Evolutionary conservation across 2,888 invertebrate species (phyloP).

Genomic region (Gortyna flavago): DNA sequence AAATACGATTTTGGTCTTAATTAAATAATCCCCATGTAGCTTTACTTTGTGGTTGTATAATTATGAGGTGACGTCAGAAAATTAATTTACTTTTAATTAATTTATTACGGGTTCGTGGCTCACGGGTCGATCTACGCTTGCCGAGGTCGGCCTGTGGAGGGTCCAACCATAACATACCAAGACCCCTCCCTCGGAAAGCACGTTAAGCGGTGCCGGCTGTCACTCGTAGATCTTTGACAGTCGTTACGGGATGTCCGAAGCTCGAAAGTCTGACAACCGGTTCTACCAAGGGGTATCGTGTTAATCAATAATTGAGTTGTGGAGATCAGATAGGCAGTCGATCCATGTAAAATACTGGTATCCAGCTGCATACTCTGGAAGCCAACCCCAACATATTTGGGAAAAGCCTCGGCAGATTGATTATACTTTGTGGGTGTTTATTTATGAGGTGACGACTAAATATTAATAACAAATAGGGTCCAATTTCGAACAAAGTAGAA

Average conservation of each 20-base stretch:
- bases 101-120: neutral
- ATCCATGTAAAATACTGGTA: neutral
- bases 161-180: neutral
- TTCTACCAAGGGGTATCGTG: neutral
- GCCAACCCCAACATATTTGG: neutral
- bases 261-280: neutral
- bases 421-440: neutral
- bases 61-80: conserved; percentile 2
- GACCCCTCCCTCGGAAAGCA: neutral
- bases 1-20: neutral
- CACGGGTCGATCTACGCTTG: neutral
- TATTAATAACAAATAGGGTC: neutral
- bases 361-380: neutral
- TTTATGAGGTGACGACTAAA: no score
- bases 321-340: neutral
- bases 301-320: neutral
- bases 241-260: neutral
- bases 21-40: neutral
- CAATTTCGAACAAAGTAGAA: neutral
- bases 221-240: neutral
- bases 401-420: neutral
- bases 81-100: conserved; percentile 11
- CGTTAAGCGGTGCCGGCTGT: neutral
- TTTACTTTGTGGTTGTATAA: conserved; percentile 13
- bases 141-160: no score